Evolutionary conservation across 2,113 vertebrate species (phyloP), one percentile per base, ranked within the genome.

Genomic region (Indicator indicator): DNA sequence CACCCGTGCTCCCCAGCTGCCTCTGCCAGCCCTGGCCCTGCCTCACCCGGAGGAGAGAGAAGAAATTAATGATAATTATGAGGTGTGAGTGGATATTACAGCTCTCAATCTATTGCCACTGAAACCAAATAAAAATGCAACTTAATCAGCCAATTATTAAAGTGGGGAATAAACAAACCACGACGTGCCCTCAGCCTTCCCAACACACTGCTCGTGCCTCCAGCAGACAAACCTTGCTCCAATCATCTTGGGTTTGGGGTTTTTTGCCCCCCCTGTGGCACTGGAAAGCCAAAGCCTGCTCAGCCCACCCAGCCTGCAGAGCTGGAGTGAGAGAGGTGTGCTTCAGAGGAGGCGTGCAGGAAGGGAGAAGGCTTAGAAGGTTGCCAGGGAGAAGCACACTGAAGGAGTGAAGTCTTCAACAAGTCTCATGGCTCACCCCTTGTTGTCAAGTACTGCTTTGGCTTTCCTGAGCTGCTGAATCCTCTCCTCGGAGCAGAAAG

Each of bases 31-130:
- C 94, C 95, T 79, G 7, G 96, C 89, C 94, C 93, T 92, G 88
- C 93, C 96, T 96, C 6, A 1, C 28, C 5, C 12, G 6, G 82
- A 95, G 90, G 56, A 94, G 90, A 93, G 72, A 94, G 86, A 88
- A 96, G 85, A 95, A 97, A 98, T 97, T 98, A 98, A 95, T 70
- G 92, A 81, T 93, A 97, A 98, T 98, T 98, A 97, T 28, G 86
- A 98, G 96, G 96, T 95, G 94, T 56, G 95, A 96, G 94, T 94
- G 94, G 94, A 64, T 96, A 94, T 96, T 95, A 83, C 95, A 93
- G 88, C 93, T 96, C 96, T 97, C 96, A 72, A 92, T 96, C 94
- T 96, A 97, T 95, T 97, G 97, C 94, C 84, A 67, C 68, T 59
- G 88, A 97, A 98, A 95, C 95, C 95, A 97, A 97, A 97, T 94